phyloP scores from a whole-genome alignment of 2,888 invertebrate species.

The Ariolimax columbianus region DNA sequence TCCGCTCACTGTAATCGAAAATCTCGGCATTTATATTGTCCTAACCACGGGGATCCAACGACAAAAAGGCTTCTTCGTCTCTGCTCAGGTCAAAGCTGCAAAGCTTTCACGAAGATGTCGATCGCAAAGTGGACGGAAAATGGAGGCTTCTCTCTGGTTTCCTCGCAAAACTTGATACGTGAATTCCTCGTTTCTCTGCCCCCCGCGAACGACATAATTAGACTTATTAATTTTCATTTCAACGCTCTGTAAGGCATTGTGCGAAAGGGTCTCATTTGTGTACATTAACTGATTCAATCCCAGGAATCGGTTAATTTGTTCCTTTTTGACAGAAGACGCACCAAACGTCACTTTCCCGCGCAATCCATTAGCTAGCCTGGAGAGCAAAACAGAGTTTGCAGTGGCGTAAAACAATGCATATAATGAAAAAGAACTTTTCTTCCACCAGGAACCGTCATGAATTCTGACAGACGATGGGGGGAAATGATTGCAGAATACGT shows the following conservation, averaged over 20 bases:
- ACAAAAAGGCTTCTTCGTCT: conserved; percentile 9
- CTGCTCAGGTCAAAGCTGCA: not conserved
- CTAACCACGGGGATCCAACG: not conserved
- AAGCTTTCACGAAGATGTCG: conserved; percentile 40
- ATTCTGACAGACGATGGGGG: not conserved
- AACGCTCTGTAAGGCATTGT: conserved; percentile 31
- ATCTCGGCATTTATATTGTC: not conserved
- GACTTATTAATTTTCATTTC: conserved; percentile 47
- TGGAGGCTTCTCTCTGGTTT: conserved; percentile 9
- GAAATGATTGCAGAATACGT: not conserved
- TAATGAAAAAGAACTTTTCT: not conserved
- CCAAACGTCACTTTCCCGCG: conserved; percentile 44
- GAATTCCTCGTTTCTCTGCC: conserved; percentile 10
- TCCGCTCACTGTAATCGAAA: conserved; percentile 5
- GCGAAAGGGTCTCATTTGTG: conserved; percentile 21
- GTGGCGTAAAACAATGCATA: conserved; percentile 11
- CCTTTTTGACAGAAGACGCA: conserved; percentile 35
- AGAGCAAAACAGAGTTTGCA: not conserved
- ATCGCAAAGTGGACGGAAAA: conserved; percentile 37
- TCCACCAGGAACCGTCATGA: not conserved
- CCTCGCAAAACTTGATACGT: conserved; percentile 8
- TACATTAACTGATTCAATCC: conserved; percentile 41
- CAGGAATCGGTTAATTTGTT: conserved; percentile 34
- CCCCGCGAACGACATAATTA: conserved; percentile 29
- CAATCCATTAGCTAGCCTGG: conserved; percentile 28